Evolutionary conservation across 2,797 vertebrate species (phyloP).

Genomic region (Cygnus olor): DNA sequence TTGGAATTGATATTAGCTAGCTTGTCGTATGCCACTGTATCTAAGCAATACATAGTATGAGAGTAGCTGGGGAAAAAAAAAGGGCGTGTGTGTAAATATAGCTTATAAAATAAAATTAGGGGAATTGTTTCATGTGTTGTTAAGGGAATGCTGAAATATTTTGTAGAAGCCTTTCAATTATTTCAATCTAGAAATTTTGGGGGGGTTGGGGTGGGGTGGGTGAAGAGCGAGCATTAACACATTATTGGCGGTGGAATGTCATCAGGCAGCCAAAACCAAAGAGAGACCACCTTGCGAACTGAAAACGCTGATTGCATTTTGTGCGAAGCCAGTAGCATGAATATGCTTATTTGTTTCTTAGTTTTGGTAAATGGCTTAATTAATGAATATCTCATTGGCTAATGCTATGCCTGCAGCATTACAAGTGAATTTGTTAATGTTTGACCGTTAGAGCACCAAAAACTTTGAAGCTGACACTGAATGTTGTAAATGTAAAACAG

Average conservation of each 20-base stretch:
- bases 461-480: constrained; percentile 13
- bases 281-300: constrained; percentile 19
- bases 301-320: constrained; percentile 37
- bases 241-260: neutral
- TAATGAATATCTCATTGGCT: constrained; percentile 1
- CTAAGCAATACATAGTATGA: neutral
- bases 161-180: constrained; percentile 15
- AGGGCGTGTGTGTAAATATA: neutral
- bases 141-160: neutral
- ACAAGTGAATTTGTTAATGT: neutral
- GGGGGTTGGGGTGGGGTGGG: no score
- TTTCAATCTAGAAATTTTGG: neutral
- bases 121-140: neutral
- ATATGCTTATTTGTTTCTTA: constrained; percentile 14
- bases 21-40: neutral
- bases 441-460: neutral
- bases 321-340: constrained; percentile 26
- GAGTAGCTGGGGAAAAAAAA: neutral
- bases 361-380: constrained; percentile 43
- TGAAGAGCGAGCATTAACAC: neutral
- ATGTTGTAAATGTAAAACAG: constrained; percentile 36
- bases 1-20: constrained; percentile 4
- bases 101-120: neutral
- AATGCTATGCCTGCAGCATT: neutral
- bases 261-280: neutral